Conservation (phyloP, 2,888 invertebrate genomes). For the Rhyacophila evoluta region DNA sequence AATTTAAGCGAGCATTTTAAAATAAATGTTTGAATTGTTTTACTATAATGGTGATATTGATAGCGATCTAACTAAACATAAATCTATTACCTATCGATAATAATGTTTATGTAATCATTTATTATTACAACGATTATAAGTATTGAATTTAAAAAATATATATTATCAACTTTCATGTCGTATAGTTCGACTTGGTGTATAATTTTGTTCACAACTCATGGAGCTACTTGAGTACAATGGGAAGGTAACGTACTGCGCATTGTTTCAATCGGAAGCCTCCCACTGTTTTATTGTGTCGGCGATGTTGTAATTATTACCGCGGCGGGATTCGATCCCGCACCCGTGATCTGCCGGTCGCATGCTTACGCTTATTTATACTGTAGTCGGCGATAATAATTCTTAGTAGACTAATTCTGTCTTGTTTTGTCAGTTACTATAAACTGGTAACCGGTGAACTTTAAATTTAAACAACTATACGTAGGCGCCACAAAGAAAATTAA, state of each 20-base stretch:
- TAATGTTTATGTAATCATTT: too few species aligned
- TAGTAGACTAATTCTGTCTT: background rate
- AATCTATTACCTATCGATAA: too few species aligned
- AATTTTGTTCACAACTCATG: background rate
- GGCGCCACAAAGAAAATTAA: too few species aligned
- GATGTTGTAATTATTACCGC: constrained; percentile 40
- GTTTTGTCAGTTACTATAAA: background rate
- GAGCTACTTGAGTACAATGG: constrained; percentile 36
- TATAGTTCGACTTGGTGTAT: background rate
- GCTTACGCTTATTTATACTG: background rate
- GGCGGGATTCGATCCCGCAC: constrained; percentile 8
- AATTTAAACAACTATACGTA: background rate
- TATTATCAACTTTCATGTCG: background rate
- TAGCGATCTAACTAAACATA: too few species aligned
- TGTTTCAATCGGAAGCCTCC: constrained; percentile 37
- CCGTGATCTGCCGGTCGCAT: background rate
- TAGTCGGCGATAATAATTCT: background rate
- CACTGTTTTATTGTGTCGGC: constrained; percentile 46
- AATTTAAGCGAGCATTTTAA: too few species aligned
- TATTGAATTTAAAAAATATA: too few species aligned
- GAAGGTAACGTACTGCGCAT: constrained; percentile 31
- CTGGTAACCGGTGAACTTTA: background rate
- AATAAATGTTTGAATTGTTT: too few species aligned
- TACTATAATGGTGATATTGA: too few species aligned
- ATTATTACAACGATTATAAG: too few species aligned